Evolutionary conservation across 2,113 vertebrate genomes (phyloP).

Genomic region (Dolichotis patagonum): DNA sequence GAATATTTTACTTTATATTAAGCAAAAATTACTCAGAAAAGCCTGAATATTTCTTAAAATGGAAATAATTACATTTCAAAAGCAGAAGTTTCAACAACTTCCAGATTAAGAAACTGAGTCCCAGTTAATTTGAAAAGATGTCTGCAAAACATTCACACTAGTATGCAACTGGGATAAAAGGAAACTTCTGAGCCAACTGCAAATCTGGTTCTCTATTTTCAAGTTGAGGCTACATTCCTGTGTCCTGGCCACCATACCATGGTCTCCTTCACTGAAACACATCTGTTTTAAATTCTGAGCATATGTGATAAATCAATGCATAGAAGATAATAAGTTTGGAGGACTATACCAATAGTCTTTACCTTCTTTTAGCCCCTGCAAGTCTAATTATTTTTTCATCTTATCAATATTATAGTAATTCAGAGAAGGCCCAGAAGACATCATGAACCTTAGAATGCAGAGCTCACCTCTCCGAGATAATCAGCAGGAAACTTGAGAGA

Average conservation of each 20-base stretch:
- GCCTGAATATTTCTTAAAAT: constrained; percentile 25
- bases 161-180: neutral
- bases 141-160: neutral
- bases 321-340: constrained; percentile 38
- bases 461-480: neutral
- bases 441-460: neutral
- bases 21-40: constrained; percentile 62
- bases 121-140: constrained; percentile 50
- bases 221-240: neutral
- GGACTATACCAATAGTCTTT: neutral
- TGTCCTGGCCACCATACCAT: neutral
- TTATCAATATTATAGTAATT: neutral
- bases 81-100: constrained; percentile 43
- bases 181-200: neutral
- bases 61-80: constrained; percentile 63
- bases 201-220: constrained; percentile 14
- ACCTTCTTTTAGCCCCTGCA: constrained; percentile 26
- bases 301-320: constrained; percentile 50
- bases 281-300: constrained; percentile 62
- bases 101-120: constrained; percentile 43
- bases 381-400: constrained; percentile 51
- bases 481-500: constrained; percentile 17
- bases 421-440: neutral
- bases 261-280: neutral
- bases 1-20: constrained; percentile 56